These are phyloP conservation scores for Brachionus rubens DNA, from an alignment of 1,140 invertebrate species.

Conservation along the genomic window DNA sequence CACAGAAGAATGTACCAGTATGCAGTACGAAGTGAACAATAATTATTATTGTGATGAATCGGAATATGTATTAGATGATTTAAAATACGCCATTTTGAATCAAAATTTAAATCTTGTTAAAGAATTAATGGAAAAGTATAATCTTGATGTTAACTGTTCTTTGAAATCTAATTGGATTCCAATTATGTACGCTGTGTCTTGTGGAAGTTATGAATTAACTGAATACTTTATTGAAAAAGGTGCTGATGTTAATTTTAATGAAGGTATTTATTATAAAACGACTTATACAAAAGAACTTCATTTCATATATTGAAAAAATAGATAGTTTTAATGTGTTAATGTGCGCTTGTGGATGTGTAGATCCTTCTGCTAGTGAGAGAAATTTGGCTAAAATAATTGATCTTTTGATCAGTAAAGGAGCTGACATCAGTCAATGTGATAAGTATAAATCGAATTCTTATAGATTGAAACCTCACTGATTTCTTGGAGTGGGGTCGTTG, in stretches of 20 bases:
- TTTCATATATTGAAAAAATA: too few species aligned
- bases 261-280: background rate
- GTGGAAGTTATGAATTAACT: constrained; percentile 15
- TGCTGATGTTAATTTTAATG: constrained; percentile 43
- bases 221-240: constrained; percentile 22
- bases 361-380: background rate
- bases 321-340: constrained; percentile 26
- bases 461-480: background rate
- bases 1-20: background rate
- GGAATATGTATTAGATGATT: background rate
- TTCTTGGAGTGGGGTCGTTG: too few species aligned
- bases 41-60: constrained; percentile 42
- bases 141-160: constrained; percentile 13
- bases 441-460: background rate
- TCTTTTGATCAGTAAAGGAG: background rate
- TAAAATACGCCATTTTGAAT: constrained; percentile 17
- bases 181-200: constrained; percentile 30
- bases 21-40: constrained; percentile 12
- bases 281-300: too few species aligned
- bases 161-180: constrained; percentile 25
- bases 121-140: constrained; percentile 1
- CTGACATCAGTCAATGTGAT: constrained; percentile 34
- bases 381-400: constrained; percentile 27
- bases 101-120: constrained; percentile 27
- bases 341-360: constrained; percentile 32